Evolutionary conservation across 2,113 vertebrate species (phyloP).

Genomic region (Amia ocellicauda): DNA sequence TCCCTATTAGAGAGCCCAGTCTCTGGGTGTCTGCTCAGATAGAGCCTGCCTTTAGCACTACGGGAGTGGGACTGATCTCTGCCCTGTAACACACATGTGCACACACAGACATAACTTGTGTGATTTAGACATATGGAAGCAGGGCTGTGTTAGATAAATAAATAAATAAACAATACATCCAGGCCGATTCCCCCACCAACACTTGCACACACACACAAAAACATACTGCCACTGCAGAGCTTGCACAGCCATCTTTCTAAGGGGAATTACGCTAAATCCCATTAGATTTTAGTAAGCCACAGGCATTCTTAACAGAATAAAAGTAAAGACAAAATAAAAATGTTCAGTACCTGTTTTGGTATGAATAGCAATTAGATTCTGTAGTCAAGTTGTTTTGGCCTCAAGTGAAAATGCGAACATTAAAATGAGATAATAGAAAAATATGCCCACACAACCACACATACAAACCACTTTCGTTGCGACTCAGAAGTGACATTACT

Average conservation of each 20-base stretch:
- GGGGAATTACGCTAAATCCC: not conserved
- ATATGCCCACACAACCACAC: not conserved
- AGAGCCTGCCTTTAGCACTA: slow-evolving; percentile 71
- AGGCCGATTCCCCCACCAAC: too few species aligned
- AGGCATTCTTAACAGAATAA: too few species aligned
- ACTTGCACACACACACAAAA: not conserved
- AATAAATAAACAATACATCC: too few species aligned
- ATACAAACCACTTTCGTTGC: too few species aligned
- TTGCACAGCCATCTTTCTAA: too few species aligned
- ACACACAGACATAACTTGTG: not conserved
- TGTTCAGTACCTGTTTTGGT: not conserved
- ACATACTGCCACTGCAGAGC: not conserved
- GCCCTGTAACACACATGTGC: not conserved
- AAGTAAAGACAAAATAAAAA: not conserved
- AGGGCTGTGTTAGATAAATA: too few species aligned
- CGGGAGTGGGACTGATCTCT: slow-evolving; percentile 48
- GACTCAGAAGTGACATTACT: too few species aligned
- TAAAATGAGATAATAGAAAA: not conserved
- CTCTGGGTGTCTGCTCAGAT: slow-evolving; percentile 86
- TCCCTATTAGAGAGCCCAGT: slow-evolving; percentile 93
- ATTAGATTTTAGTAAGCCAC: not conserved
- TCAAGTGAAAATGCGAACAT: not conserved
- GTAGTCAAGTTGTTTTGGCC: slow-evolving; percentile 1
- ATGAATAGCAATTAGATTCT: not conserved
- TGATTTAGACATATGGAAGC: too few species aligned